These are phyloP conservation scores for Tetheella fluctuosa DNA, from an alignment of 2,888 invertebrate species.

Conservation along the genomic window DNA sequence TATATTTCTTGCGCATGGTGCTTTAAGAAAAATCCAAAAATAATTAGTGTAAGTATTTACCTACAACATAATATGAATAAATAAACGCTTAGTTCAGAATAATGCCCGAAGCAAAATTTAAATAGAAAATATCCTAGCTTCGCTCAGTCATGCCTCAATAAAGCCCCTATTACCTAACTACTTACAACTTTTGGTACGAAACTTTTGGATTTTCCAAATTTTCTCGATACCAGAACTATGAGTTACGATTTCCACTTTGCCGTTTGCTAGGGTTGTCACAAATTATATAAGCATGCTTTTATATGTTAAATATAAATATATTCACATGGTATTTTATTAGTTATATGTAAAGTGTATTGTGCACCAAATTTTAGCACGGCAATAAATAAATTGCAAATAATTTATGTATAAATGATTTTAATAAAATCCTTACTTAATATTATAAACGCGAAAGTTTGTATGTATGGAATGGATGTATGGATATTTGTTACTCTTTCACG, in stretches of 20 bases:
- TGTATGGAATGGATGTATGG: too few species aligned
- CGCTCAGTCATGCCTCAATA: neutral
- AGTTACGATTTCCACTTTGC: neutral
- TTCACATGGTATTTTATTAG: too few species aligned
- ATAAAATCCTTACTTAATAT: too few species aligned
- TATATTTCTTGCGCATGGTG: too few species aligned
- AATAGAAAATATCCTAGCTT: neutral
- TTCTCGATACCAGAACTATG: constrained; percentile 1
- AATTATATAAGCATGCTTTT: neutral
- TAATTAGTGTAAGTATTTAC: neutral
- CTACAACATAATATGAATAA: neutral
- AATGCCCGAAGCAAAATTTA: neutral
- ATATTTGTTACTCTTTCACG: too few species aligned
- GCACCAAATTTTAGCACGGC: too few species aligned
- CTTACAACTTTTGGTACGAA: neutral
- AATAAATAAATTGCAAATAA: too few species aligned
- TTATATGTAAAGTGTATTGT: too few species aligned
- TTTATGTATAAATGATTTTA: too few species aligned
- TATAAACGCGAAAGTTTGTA: too few species aligned
- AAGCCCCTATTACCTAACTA: neutral
- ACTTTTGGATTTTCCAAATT: constrained; percentile 10
- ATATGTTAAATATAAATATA: too few species aligned
- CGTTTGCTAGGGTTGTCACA: neutral
- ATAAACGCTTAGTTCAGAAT: neutral
- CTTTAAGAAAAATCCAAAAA: neutral